Conservation (phyloP, 2,888 invertebrate species). For the Eueremaeus valkanovi region DNA sequence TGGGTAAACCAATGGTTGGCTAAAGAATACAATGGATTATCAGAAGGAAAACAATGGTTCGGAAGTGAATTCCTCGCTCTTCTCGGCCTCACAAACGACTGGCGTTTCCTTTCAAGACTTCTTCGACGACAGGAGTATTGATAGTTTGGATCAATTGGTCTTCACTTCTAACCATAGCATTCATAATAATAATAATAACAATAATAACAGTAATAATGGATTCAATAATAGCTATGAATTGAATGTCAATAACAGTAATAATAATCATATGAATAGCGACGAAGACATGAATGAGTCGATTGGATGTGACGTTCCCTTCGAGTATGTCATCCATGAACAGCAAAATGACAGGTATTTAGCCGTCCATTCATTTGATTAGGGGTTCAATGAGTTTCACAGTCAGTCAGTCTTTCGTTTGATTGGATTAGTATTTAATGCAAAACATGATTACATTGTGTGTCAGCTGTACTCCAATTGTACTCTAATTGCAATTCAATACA, state of each 20-base stretch:
- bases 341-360: slow-evolving; percentile 28
- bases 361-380: no score
- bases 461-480: no score
- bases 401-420: no score
- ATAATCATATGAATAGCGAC: neutral
- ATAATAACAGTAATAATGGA: neutral
- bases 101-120: slow-evolving; percentile 40
- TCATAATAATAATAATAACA: slow-evolving; percentile 30
- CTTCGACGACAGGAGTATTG: slow-evolving; percentile 40
- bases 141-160: slow-evolving; percentile 17
- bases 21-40: neutral
- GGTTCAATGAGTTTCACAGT: no score
- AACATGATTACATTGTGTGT: no score
- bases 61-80: neutral
- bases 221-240: neutral
- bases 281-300: slow-evolving; percentile 28
- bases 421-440: no score
- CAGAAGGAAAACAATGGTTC: slow-evolving; percentile 7
- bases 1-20: no score
- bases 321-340: slow-evolving; percentile 29
- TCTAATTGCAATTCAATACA: no score
- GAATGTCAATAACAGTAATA: neutral
- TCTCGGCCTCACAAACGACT: neutral
- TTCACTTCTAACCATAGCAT: no score
- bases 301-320: slow-evolving; percentile 16